Conservation (phyloP, 2,113 vertebrate genomes). For the Odocoileus virginianus region DNA sequence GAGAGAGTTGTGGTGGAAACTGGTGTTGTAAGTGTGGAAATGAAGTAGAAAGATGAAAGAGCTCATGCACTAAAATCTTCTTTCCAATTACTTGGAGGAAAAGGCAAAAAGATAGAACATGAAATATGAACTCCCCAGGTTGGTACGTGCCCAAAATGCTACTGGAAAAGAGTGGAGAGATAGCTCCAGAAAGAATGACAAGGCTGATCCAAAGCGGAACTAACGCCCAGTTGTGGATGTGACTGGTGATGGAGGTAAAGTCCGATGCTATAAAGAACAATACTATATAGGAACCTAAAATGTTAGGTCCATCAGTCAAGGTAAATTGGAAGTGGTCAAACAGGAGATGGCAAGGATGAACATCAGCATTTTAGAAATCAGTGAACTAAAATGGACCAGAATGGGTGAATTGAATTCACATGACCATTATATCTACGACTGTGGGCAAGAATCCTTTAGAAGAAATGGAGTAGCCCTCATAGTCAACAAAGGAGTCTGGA, state of each 20-base stretch:
- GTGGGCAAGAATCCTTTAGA: neutral
- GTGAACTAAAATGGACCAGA: neutral
- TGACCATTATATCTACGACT: neutral
- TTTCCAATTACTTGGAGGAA: neutral
- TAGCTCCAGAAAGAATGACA: neutral
- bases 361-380: neutral
- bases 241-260: neutral
- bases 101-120: neutral
- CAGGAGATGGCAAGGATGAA: neutral
- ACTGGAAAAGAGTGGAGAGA: neutral
- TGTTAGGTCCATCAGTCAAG: neutral
- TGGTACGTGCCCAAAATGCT: neutral
- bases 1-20: neutral
- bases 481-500: neutral
- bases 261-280: neutral
- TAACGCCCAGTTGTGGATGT: neutral
- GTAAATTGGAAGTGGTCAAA: neutral
- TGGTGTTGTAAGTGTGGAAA: fast-evolving
- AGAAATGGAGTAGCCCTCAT: fast-evolving
- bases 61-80: neutral
- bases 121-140: neutral
- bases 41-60: neutral
- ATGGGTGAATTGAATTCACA: neutral
- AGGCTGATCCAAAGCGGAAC: fast-evolving
- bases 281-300: neutral